These are phyloP conservation scores for Campoplex nolae DNA, from an alignment of 2,888 invertebrate genomes.

Conservation along the genomic window DNA sequence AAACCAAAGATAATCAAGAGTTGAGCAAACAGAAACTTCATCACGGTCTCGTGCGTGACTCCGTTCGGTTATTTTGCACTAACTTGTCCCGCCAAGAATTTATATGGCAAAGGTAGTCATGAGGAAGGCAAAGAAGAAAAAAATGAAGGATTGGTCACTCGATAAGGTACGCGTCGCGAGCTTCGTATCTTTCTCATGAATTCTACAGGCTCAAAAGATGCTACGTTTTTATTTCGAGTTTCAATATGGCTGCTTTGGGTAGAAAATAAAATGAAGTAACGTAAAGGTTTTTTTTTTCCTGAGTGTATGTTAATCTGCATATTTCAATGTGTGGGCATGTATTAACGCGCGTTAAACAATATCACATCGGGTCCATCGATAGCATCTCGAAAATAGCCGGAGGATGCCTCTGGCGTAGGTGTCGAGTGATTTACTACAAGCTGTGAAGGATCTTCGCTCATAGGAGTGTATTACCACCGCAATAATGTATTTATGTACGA, in stretches of 20 bases:
- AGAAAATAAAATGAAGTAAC: background rate
- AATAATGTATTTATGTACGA: slow-evolving; percentile 14
- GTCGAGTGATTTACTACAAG: slow-evolving; percentile 83
- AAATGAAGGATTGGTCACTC: slow-evolving; percentile 37
- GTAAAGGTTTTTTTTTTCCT: background rate
- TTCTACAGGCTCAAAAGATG: background rate
- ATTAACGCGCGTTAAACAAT: slow-evolving; percentile 61
- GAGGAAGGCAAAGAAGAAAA: slow-evolving; percentile 42
- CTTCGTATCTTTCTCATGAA: slow-evolving; percentile 10
- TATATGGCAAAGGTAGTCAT: slow-evolving; percentile 31
- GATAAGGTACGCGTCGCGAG: slow-evolving; percentile 38
- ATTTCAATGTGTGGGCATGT: slow-evolving; percentile 9
- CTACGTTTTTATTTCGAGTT: background rate
- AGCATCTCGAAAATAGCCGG: slow-evolving; percentile 78
- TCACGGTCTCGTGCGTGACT: slow-evolving; percentile 58
- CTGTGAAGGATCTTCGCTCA: slow-evolving; percentile 44
- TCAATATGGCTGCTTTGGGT: background rate
- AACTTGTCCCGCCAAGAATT: slow-evolving; percentile 53
- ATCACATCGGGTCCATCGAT: slow-evolving; percentile 79
- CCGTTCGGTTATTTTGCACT: slow-evolving; percentile 45
- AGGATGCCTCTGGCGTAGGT: slow-evolving; percentile 15
- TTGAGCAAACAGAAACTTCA: slow-evolving; percentile 62
- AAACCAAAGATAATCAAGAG: slow-evolving; percentile 65
- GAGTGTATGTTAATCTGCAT: background rate
- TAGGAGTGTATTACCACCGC: slow-evolving; percentile 14